Base-by-base conservation (phyloP, 2,113 vertebrate species). In the Callipepla squamata region DNA sequence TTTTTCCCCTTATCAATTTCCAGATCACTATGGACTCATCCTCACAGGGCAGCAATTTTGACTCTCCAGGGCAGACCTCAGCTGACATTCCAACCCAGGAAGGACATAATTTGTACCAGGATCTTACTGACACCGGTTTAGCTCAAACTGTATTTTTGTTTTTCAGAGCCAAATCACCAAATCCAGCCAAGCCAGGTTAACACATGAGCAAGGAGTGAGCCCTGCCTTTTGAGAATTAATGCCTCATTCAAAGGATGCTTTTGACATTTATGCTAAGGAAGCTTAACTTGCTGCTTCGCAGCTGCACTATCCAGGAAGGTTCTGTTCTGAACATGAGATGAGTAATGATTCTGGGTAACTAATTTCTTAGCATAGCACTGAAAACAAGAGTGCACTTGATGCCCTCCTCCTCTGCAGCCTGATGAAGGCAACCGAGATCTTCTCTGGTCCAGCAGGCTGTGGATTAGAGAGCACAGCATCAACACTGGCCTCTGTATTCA, bases 81-180 rank as follows among this genome's bases (percentile, higher is more conserved):
- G 67, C 45, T 82, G 90, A 91, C 90, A 69, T 92, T 91, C 82
- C 92, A 87, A 62, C 57, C 50, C 28, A 59, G 34, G 80, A 82
- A 40, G 87, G 84, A 68, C 53, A 53, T 55, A 84, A 85, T 95
- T 95, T 96, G 92, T 92, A 81, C 26, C 42, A 38, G 58, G 57
- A 58, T 69, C 48, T 61, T 75, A 83, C 61, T 86, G 86, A 38
- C 23, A 61, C 32, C 0, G 2, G 48, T 93, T 91, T 83, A 67
- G 42, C 63, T 81, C 44, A 30, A 10, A 21, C 59, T n/a, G 74
- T 51, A 68, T n/a, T 11, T 73, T 5, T 2, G 1, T 28, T 89
- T 90, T 90, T 58, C 76, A 48, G 42, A 91, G 59, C 22, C 40
- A 55, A 58, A 55, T 32, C 28, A 28, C 51, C 50, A 26, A 8